phyloP scores from a whole-genome alignment of 2,888 invertebrate genomes.

The Cataglyphis livida region DNA sequence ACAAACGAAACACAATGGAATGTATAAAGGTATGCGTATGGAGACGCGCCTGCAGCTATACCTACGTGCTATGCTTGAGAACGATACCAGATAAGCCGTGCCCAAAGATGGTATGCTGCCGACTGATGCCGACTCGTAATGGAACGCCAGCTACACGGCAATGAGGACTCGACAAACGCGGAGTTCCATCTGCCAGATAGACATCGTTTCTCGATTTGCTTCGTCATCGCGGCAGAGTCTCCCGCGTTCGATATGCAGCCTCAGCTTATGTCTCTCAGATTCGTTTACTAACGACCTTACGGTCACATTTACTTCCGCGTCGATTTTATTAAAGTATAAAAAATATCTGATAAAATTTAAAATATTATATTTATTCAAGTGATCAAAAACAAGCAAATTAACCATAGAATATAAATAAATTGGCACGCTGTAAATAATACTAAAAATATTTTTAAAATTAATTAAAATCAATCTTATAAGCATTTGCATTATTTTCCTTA shows the following conservation, averaged over 20 bases:
- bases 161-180: constrained; percentile 67
- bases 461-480: neutral
- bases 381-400: neutral
- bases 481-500: neutral
- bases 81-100: constrained; percentile 80
- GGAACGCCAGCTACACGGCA: constrained; percentile 55
- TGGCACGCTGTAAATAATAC: neutral
- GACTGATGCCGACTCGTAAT: constrained; percentile 62
- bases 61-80: constrained; percentile 67
- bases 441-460: neutral
- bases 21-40: constrained; percentile 79
- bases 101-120: constrained; percentile 82
- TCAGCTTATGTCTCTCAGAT: constrained; percentile 33
- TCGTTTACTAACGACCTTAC: constrained; percentile 29
- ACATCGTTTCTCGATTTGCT: constrained; percentile 78
- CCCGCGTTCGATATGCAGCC: constrained; percentile 64
- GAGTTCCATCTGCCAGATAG: constrained; percentile 77
- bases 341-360: neutral
- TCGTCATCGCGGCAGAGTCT: constrained; percentile 76
- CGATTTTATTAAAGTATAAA: neutral
- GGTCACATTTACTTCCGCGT: constrained; percentile 33
- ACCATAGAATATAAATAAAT: neutral
- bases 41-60: constrained; percentile 76
- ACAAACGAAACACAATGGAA: constrained; percentile 82
- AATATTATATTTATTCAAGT: neutral